Percentiles rank a stretch among this genome's conserved stretches.
phyloP scores from a whole-genome alignment of 2,113 vertebrate genomes.

The Sakesphorus luctuosus region DNA sequence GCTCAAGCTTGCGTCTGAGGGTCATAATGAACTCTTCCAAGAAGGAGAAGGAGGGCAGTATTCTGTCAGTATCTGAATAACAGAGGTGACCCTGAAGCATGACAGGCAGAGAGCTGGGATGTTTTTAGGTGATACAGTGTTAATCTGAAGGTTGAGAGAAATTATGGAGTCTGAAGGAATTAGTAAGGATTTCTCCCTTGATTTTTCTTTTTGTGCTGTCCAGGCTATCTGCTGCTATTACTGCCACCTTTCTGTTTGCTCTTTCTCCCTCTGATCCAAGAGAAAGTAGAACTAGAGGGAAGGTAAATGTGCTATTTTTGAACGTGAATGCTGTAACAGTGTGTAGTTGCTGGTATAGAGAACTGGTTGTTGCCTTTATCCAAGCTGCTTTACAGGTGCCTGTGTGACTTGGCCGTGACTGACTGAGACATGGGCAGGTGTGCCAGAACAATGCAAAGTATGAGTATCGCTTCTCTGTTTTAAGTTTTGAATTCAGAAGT shows the following conservation, averaged over 20 bases:
- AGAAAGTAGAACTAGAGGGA: not conserved
- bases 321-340: not conserved
- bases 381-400: rapidly evolving
- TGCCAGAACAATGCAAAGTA: not conserved
- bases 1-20: not conserved
- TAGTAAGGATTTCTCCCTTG: not conserved
- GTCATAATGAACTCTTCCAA: not conserved
- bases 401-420: not conserved
- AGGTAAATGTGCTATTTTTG: not conserved
- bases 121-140: not conserved
- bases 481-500: not conserved
- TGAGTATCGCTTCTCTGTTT: not conserved
- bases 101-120: not conserved
- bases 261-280: not conserved
- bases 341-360: not conserved
- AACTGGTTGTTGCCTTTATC: not conserved
- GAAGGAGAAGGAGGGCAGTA: not conserved
- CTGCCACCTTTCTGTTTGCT: not conserved
- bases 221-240: not conserved
- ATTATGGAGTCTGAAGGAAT: not conserved
- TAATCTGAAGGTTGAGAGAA: not conserved
- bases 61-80: not conserved
- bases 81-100: not conserved
- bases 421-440: not conserved
- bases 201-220: not conserved